Evolutionary conservation across 2,113 vertebrate genomes (phyloP), one percentile per base, ranked within the genome.

Genomic region (Anarrhichthys ocellatus): DNA sequence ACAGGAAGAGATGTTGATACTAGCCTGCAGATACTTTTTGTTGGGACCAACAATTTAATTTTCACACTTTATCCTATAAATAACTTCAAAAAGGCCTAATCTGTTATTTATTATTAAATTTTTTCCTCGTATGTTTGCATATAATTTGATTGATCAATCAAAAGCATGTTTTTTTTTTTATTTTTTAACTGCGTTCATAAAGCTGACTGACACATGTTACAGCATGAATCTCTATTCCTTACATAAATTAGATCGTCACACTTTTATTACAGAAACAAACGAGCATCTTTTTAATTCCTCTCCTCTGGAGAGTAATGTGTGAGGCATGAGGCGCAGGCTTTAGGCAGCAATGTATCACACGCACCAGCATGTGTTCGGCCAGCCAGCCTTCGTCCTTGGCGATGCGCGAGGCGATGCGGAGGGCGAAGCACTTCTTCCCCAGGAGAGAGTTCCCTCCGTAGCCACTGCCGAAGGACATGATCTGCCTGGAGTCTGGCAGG

Each of bases 381-480:
- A 99, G 94, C 98, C 98, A 99, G 63, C 98, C 98, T 78, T 99
- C 98, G 68, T 99, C 98, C 90, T 98, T 97, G 77, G 97, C 98
- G 7, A 99, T 97, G 38, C 97, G 96, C 66, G 98, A 97, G 78
- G 98, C 98, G 6, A 99, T 99, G 20, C 98, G 92, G 18, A 99
- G 97, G 0, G 98, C 98, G 17, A 99, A 99, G 90, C 98, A 99
- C 84, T 99, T 99, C 94, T 99, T 99, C 46, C 98, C 98, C n/a
- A 99, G 95, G 5, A 99, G 97, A 1, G 98, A 99, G 93, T 99
- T 99, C 46, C 98, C 98, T 17, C 98, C 98, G 0, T 99, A 99
- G 71, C 98, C 98, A 0, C 98, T 99, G 83, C 98, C 98, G 0
- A 97, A 99, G 2, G 98, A 99, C 78, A 99, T 80, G 86, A 99